Base-by-base conservation (phyloP, 2,888 invertebrate genomes). In the Microctonus aethiopoides region DNA sequence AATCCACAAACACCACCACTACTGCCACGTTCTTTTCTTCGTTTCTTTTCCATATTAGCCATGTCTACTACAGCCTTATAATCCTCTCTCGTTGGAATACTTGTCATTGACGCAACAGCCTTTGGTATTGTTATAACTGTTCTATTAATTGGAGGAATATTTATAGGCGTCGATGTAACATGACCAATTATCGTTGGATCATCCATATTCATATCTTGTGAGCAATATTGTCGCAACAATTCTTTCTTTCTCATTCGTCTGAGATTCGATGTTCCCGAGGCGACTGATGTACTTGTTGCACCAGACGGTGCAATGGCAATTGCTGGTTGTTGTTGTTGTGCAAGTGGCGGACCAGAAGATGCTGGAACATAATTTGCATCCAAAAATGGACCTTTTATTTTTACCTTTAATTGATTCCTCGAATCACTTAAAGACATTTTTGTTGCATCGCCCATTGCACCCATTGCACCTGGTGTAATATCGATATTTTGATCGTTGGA, bases 181-280 rank as follows among this genome's bases (percentile, higher is more conserved):
- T 89, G 88, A 20, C 90, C 84, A 60, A 88, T 89, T 2, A 90
- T 88, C 5, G 92, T 88, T 5, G 92, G 91, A 77, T 94, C 94
- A 78, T 93, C 94, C 91, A 93, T 93, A 80, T 95, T 94, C 91
- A 94, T 94, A 80, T 95, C 94, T 78, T 84, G 81, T 13, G 94
- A 94, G 89, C 94, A 95, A 80, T 94, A 94, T 81, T 96, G 94
- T 22, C 95, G 90, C 34, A 96, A 87, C 64, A 96, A 84, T 83
- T 96, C 96, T 81, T 96, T 96, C 87, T 96, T 96, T 3, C 96
- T 89, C 96, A 96, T 96, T 22, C 95, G 89, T 26, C 96, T 88
- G 57, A 95, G 89, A 84, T 92, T 95, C 0, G 93, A 93, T 0
- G 93, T 92, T 10, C 93, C 93, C 0, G 91, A 87, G 24, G 87